A percentile compares a stretch with the other conserved stretches of the same genome.
Conservation (phyloP, 2,888 invertebrate genomes). For the Pammene aurita region DNA sequence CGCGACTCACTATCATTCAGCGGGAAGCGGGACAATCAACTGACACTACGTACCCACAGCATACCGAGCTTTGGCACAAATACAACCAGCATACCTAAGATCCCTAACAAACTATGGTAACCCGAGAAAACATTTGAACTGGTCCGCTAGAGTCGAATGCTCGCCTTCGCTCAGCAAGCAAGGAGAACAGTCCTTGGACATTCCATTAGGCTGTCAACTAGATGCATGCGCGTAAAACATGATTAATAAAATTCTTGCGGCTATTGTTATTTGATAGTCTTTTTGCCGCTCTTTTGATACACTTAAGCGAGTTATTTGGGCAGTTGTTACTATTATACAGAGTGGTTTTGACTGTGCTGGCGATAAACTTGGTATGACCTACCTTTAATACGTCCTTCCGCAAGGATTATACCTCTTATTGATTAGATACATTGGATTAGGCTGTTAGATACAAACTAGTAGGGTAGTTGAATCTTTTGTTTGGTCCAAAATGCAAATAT, state of each 20-base stretch:
- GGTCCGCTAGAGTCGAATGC: neutral
- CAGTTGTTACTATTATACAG: neutral
- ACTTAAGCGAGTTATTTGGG: neutral
- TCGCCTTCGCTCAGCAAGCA: neutral
- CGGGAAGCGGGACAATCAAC: slow-evolving; percentile 32
- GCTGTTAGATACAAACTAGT: too few relatives aligned
- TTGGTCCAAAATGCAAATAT: too few relatives aligned
- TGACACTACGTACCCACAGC: neutral
- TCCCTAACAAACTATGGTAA: neutral
- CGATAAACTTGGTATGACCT: neutral
- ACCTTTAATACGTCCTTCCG: too few relatives aligned
- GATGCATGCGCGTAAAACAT: slow-evolving; percentile 26
- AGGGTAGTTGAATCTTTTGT: too few relatives aligned
- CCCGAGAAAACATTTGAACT: neutral
- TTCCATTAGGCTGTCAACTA: slow-evolving; percentile 26
- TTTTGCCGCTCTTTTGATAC: slow-evolving; percentile 4
- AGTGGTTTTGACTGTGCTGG: neutral
- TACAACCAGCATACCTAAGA: neutral
- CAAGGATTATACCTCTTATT: too few relatives aligned
- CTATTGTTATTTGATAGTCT: slow-evolving; percentile 2
- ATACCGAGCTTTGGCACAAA: slow-evolving; percentile 7
- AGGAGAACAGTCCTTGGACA: neutral
- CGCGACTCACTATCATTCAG: slow-evolving; percentile 35
- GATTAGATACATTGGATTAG: too few relatives aligned
- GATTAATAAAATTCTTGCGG: slow-evolving; percentile 22